Conservation (phyloP, 2,888 invertebrate genomes). For the Ectobius pallidus region DNA sequence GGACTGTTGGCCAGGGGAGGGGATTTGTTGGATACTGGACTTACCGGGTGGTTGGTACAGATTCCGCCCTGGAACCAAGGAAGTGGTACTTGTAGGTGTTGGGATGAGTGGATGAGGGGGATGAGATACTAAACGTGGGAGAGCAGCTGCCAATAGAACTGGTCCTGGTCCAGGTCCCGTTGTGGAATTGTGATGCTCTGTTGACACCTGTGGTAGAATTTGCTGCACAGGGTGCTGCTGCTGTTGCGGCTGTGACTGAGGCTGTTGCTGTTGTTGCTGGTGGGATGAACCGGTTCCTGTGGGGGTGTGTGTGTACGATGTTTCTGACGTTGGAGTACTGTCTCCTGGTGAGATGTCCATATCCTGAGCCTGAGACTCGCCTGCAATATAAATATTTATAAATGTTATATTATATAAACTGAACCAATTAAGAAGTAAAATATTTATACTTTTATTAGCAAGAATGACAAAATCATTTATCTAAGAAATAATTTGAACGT, state of each 20-base stretch:
- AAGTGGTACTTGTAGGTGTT: conserved; percentile 40
- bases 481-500: too few species aligned
- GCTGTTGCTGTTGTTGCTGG: conserved; percentile 44
- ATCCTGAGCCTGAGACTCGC: conserved; percentile 67
- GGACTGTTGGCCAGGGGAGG: conserved; percentile 46
- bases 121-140: conserved; percentile 68
- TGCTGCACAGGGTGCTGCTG: not conserved
- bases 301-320: conserved; percentile 65
- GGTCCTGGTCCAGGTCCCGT: conserved; percentile 59
- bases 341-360: conserved; percentile 95
- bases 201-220: not conserved
- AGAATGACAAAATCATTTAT: not conserved
- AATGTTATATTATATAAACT: not conserved
- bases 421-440: not conserved
- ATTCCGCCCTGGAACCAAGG: conserved; percentile 29
- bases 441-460: not conserved
- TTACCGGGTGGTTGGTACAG: conserved; percentile 32
- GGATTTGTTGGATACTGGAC: conserved; percentile 31
- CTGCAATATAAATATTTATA: conserved; percentile 25
- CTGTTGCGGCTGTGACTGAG: conserved; percentile 43
- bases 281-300: conserved; percentile 50
- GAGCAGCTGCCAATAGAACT: conserved; percentile 69
- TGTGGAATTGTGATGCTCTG: conserved; percentile 24
- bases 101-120: conserved; percentile 40
- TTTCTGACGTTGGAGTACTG: conserved; percentile 86